Conservation (phyloP, 2,888 invertebrate species). For the Pinctada fucata region DNA sequence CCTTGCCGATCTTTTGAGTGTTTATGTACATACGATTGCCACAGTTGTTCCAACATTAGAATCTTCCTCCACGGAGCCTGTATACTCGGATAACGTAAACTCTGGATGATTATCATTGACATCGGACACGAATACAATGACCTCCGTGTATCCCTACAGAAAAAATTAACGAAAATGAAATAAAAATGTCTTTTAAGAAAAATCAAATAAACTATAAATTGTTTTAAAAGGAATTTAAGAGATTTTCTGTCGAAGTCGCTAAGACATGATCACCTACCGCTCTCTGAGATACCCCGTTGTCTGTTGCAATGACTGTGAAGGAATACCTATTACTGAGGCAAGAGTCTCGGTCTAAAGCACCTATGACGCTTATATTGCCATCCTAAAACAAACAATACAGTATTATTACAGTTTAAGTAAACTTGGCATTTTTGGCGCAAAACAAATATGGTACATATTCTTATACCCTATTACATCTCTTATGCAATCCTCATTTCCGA, state of each 20-base stretch:
- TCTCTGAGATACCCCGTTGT: constrained; percentile 21
- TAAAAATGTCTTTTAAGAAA: background rate
- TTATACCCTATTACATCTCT: no score
- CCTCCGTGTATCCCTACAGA: constrained; percentile 32
- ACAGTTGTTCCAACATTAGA: constrained; percentile 39
- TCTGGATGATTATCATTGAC: constrained; percentile 57
- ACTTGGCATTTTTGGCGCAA: no score
- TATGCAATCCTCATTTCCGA: no score
- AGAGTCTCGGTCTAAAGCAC: constrained; percentile 24
- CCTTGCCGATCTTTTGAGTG: no score
- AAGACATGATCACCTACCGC: constrained; percentile 15
- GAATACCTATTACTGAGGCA: constrained; percentile 28
- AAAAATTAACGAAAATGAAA: background rate
- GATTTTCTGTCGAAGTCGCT: no score
- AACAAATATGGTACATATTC: no score
- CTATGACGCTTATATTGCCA: constrained; percentile 24
- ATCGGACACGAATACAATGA: constrained; percentile 49
- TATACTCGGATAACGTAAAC: constrained; percentile 29
- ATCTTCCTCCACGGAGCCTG: constrained; percentile 44
- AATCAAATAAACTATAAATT: background rate
- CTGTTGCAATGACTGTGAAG: constrained; percentile 33
- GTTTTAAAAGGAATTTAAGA: no score
- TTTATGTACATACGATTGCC: constrained; percentile 36
- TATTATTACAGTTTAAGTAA: no score
- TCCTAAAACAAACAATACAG: constrained; percentile 6